These are phyloP conservation scores for Drosophila ercepeae DNA, from an alignment of 1,140 invertebrate species.

Conservation along the genomic window DNA sequence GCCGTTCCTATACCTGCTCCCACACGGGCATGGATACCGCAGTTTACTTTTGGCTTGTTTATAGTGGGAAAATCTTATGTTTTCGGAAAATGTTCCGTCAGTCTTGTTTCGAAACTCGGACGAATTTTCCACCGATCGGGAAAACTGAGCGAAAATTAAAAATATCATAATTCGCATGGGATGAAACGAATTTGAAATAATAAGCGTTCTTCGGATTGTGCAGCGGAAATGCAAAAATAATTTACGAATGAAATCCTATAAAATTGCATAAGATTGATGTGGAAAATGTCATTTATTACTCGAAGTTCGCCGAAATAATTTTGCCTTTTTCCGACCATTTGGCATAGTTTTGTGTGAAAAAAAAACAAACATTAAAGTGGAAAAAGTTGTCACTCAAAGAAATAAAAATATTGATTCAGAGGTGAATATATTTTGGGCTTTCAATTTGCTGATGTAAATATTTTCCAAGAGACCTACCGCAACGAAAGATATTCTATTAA, in stretches of 20 bases:
- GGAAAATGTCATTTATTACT: slow-evolving; percentile 36
- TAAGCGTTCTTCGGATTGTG: slow-evolving; percentile 7
- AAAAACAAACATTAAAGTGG: slow-evolving; percentile 15
- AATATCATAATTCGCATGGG: slow-evolving; percentile 25
- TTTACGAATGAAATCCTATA: slow-evolving; percentile 21
- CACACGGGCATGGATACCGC: slow-evolving; percentile 6
- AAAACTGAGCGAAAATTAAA: slow-evolving; percentile 38
- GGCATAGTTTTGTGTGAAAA: neutral
- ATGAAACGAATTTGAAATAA: slow-evolving; percentile 8
- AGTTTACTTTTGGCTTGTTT: slow-evolving; percentile 27
- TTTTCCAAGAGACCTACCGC: slow-evolving; percentile 10
- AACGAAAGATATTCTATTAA: slow-evolving; percentile 2
- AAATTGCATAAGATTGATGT: slow-evolving; percentile 61
- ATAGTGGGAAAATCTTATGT: slow-evolving; percentile 18
- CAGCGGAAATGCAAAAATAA: slow-evolving; percentile 43
- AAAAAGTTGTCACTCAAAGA: slow-evolving; percentile 17
- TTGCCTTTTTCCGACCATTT: too few relatives aligned
- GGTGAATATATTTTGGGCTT: slow-evolving; percentile 49
- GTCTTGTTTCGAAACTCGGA: slow-evolving; percentile 64
- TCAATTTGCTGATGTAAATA: neutral
- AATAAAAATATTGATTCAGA: too few relatives aligned
- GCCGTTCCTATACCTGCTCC: slow-evolving; percentile 25
- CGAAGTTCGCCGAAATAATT: slow-evolving; percentile 6
- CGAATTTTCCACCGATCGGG: slow-evolving; percentile 29
- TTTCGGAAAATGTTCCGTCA: slow-evolving; percentile 35